These are phyloP conservation scores for Chelmon rostratus DNA, from an alignment of 2,797 vertebrate genomes.

Conservation along the genomic window DNA sequence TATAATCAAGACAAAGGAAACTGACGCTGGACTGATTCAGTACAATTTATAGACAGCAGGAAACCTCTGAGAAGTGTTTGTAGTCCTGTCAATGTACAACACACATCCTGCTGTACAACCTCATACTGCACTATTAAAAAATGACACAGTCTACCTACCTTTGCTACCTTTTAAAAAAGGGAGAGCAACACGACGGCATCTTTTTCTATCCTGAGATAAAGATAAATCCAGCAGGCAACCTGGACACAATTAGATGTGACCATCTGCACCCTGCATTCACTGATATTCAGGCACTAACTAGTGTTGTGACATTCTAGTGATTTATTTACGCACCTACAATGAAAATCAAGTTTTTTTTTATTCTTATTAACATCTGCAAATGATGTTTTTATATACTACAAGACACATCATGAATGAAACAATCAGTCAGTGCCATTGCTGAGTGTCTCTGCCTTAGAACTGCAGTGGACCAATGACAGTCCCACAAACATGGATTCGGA, in stretches of 20 bases:
- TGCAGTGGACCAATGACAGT: too few species aligned
- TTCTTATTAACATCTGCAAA: too few species aligned
- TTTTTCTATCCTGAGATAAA: not conserved
- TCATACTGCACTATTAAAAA: constrained; percentile 5
- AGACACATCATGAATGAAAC: too few species aligned
- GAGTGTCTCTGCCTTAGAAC: too few species aligned
- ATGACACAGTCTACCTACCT: too few species aligned
- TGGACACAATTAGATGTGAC: constrained; percentile 26
- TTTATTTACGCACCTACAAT: not conserved
- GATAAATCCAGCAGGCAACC: constrained; percentile 13
- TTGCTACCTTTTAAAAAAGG: not conserved
- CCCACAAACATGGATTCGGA: too few species aligned
- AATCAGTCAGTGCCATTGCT: too few species aligned
- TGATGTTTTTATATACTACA: too few species aligned
- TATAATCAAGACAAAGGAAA: constrained; percentile 8
- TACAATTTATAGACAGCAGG: constrained; percentile 1
- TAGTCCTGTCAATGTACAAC: not conserved
- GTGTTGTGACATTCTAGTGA: constrained; percentile 2
- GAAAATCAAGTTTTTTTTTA: too few species aligned
- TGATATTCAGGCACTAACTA: constrained; percentile 18
- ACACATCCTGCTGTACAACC: not conserved
- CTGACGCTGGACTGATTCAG: constrained; percentile 1
- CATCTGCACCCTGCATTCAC: constrained; percentile 23
- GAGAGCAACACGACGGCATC: not conserved
- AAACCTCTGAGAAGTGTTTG: constrained; percentile 3